phyloP scores from a whole-genome alignment of 2,113 vertebrate species.

The Platichthys flesus region DNA sequence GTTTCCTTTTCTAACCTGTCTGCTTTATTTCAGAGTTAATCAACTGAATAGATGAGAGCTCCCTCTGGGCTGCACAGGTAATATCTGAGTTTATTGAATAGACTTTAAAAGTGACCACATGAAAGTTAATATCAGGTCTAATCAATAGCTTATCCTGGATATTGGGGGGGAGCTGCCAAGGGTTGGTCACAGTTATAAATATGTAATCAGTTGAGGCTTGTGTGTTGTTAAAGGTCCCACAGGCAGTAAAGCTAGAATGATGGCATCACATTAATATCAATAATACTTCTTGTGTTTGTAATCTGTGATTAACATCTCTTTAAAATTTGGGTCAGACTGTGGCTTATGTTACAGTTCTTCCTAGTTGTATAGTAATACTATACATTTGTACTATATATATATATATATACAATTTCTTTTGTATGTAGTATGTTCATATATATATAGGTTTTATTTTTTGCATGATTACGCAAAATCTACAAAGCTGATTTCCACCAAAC shows the following conservation, averaged over 20 bases:
- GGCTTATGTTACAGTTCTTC: neutral
- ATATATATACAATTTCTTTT: no score
- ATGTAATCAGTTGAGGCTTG: conserved; percentile 42
- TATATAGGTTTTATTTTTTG: no score
- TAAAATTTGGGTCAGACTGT: neutral
- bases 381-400: no score
- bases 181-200: conserved; percentile 39
- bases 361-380: neutral
- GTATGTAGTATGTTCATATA: no score
- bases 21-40: conserved; percentile 18
- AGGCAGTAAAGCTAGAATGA: conserved; percentile 11
- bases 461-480: no score
- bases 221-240: conserved; percentile 27
- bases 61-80: neutral
- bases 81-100: conserved; percentile 3
- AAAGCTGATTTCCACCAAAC: no score
- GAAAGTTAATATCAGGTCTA: neutral
- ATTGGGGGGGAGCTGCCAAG: conserved; percentile 30
- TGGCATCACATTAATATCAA: neutral
- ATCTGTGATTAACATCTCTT: conserved; percentile 13
- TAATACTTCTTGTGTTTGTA: conserved; percentile 7
- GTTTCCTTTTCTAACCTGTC: neutral
- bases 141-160: conserved; percentile 27
- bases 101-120: conserved; percentile 27
- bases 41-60: neutral